Evolutionary conservation across 1,140 invertebrate species (phyloP).

Genomic region (Tetragnatha versicolor): DNA sequence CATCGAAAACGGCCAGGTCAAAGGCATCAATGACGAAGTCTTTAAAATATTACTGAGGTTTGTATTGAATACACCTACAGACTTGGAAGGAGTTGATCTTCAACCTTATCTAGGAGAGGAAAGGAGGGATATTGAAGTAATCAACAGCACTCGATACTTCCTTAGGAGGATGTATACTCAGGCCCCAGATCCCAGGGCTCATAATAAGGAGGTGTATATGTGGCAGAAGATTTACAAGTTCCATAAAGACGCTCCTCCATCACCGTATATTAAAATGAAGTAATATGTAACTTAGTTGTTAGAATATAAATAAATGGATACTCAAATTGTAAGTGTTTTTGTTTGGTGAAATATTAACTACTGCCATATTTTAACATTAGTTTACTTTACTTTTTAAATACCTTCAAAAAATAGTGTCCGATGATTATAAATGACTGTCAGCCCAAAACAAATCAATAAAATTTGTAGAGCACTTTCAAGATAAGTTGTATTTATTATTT

Average conservation of each 20-base stretch:
- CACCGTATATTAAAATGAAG: conserved; percentile 20
- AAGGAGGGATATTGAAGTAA: conserved; percentile 71
- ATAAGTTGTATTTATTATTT: no score
- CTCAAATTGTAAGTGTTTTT: no score
- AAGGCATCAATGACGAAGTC: conserved; percentile 80
- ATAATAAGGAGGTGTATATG: conserved; percentile 74
- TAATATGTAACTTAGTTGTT: no score
- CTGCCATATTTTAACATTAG: no score
- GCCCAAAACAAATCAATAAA: no score
- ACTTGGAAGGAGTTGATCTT: conserved; percentile 70
- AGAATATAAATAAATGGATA: no score
- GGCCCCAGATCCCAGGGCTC: conserved; percentile 71
- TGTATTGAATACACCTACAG: conserved; percentile 74
- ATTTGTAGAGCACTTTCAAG: no score
- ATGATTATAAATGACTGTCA: no score
- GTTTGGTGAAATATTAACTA: no score
- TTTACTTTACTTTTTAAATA: no score
- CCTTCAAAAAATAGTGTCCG: no score
- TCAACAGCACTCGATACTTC: conserved; percentile 73
- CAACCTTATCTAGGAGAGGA: conserved; percentile 76
- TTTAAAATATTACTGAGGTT: conserved; percentile 77
- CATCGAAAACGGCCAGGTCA: conserved; percentile 75
- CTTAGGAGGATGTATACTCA: conserved; percentile 71
- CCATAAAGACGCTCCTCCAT: conserved; percentile 45
- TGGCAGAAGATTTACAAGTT: conserved; percentile 78